phyloP scores from a whole-genome alignment of 2,113 vertebrate species.

The Bubalus kerabau region DNA sequence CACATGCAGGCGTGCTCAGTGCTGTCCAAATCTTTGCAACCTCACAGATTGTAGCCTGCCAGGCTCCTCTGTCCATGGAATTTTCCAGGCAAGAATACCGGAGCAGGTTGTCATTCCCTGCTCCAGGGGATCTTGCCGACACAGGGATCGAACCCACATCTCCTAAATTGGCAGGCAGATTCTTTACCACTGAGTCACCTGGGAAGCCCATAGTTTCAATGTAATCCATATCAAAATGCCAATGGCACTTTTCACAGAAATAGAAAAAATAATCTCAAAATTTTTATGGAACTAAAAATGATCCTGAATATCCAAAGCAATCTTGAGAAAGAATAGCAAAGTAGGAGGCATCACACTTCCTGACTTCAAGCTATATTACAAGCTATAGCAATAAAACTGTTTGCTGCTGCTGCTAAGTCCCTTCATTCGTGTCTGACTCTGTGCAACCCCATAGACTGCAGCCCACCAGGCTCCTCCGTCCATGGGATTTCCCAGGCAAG shows the following conservation, averaged over 20 bases:
- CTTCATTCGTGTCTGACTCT: no score
- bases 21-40: background rate
- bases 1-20: background rate
- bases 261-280: background rate
- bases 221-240: background rate
- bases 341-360: background rate
- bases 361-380: background rate
- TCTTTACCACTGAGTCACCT: background rate
- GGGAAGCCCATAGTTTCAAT: background rate
- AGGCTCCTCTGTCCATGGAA: background rate
- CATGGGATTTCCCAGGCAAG: no score
- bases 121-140: background rate
- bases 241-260: background rate
- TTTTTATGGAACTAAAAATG: background rate
- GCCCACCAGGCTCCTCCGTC: no score
- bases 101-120: background rate
- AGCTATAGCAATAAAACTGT: background rate
- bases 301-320: background rate
- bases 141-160: background rate
- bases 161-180: rapidly evolving
- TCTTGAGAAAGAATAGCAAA: background rate
- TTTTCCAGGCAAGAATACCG: background rate
- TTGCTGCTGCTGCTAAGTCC: background rate
- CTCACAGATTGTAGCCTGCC: background rate
- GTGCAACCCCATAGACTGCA: no score